phyloP scores from a whole-genome alignment of 1,140 invertebrate species.

The Schmidtea mediterranea region DNA sequence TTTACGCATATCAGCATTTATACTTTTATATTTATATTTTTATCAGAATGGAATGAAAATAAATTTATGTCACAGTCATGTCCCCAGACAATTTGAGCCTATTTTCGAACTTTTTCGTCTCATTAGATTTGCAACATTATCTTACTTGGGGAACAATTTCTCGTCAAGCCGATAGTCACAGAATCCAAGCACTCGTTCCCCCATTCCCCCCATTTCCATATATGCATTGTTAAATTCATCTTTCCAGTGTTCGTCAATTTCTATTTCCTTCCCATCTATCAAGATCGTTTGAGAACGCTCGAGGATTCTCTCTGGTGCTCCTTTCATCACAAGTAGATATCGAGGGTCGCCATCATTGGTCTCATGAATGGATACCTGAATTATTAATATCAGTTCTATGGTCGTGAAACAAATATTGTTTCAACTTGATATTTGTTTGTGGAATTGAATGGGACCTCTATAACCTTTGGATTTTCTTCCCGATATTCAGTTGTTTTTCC shows the following conservation, averaged over 20 bases:
- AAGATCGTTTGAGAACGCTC: conserved; percentile 80
- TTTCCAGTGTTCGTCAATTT: conserved; percentile 80
- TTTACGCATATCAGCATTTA: too few relatives aligned
- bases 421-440: conserved; percentile 39
- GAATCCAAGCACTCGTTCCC: too few relatives aligned
- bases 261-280: conserved; percentile 76
- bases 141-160: conserved; percentile 38
- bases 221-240: conserved; percentile 95
- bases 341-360: conserved; percentile 71
- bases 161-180: conserved; percentile 30
- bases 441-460: conserved; percentile 54
- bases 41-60: too few relatives aligned
- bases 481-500: conserved; percentile 67
- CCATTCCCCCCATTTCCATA: conserved; percentile 80
- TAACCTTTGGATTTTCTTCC: conserved; percentile 67
- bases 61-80: too few relatives aligned
- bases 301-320: conserved; percentile 85
- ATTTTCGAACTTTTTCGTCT: too few relatives aligned
- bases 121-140: too few relatives aligned
- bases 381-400: conserved; percentile 1
- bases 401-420: too few relatives aligned
- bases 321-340: conserved; percentile 95
- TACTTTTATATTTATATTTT: too few relatives aligned
- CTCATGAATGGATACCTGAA: conserved; percentile 62
- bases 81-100: too few relatives aligned